A percentile compares a stretch with the other conserved stretches of the same genome.
Evolutionary conservation across 2,797 vertebrate genomes (phyloP).

Genomic region (Decapterus maruadsi): DNA sequence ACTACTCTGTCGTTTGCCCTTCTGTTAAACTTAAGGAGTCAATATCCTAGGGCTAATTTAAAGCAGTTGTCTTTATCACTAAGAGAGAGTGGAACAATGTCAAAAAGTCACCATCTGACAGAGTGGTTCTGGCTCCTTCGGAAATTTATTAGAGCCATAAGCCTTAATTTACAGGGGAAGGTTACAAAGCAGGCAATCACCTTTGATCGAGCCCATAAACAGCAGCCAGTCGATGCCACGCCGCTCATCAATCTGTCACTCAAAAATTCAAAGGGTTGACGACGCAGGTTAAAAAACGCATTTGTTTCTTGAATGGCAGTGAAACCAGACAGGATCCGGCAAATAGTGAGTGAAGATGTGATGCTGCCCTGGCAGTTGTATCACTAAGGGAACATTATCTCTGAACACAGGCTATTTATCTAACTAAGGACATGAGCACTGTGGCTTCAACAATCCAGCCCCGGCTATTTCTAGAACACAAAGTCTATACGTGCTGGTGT

Average conservation of each 20-base stretch:
- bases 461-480: background rate
- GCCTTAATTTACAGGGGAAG: conserved; percentile 76
- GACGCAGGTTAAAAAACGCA: conserved; percentile 62
- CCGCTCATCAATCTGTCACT: conserved; percentile 71
- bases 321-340: conserved; percentile 29
- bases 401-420: conserved; percentile 41
- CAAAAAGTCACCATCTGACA: conserved; percentile 72
- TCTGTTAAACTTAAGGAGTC: conserved; percentile 74
- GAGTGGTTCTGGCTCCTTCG: conserved; percentile 48
- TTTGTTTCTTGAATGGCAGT: conserved; percentile 55
- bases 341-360: conserved; percentile 44
- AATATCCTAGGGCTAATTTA: conserved; percentile 74
- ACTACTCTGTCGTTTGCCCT: conserved; percentile 70
- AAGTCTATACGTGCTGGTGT: background rate
- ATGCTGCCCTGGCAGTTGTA: conserved; percentile 33
- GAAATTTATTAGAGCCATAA: conserved; percentile 79
- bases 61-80: conserved; percentile 74
- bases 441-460: conserved; percentile 9
- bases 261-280: conserved; percentile 60
- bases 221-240: conserved; percentile 62
- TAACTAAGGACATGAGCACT: background rate
- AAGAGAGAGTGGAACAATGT: conserved; percentile 71
- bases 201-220: conserved; percentile 78
- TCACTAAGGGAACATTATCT: conserved; percentile 43
- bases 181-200: conserved; percentile 78